Evolutionary conservation across 2,797 vertebrate species (phyloP).

Genomic region (Cacajao melanocephalus): DNA sequence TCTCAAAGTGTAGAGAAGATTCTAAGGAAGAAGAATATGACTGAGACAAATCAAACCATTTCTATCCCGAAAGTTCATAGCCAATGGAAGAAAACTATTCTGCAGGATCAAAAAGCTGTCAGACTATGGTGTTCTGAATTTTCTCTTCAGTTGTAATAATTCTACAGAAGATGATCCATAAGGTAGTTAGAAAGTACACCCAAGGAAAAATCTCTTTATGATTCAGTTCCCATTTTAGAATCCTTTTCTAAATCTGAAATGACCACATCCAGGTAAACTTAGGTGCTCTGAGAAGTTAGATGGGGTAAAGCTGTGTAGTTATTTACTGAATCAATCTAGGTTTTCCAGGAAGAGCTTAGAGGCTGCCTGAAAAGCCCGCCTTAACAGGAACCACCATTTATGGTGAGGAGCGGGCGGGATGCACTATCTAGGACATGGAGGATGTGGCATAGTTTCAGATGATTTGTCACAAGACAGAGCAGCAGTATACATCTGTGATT

Average conservation of each 20-base stretch:
- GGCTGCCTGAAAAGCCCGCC: background rate
- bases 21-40: background rate
- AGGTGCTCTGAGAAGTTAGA: background rate
- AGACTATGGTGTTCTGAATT: background rate
- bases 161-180: too few relatives aligned
- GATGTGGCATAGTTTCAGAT: background rate
- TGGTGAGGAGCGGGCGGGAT: background rate
- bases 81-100: background rate
- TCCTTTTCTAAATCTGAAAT: background rate
- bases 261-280: background rate
- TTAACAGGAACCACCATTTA: background rate
- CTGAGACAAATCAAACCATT: background rate
- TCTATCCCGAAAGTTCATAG: background rate
- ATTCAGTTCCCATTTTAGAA: background rate
- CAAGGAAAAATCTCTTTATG: rapidly evolving
- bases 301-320: background rate
- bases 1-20: background rate
- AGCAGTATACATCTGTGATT: background rate
- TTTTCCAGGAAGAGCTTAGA: background rate
- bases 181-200: background rate
- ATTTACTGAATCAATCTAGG: background rate
- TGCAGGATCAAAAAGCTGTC: background rate
- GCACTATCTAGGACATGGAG: background rate
- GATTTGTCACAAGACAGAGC: background rate
- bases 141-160: background rate